Base-by-base conservation (phyloP, 1,140 invertebrate genomes). In the Pteromalus puparum region DNA sequence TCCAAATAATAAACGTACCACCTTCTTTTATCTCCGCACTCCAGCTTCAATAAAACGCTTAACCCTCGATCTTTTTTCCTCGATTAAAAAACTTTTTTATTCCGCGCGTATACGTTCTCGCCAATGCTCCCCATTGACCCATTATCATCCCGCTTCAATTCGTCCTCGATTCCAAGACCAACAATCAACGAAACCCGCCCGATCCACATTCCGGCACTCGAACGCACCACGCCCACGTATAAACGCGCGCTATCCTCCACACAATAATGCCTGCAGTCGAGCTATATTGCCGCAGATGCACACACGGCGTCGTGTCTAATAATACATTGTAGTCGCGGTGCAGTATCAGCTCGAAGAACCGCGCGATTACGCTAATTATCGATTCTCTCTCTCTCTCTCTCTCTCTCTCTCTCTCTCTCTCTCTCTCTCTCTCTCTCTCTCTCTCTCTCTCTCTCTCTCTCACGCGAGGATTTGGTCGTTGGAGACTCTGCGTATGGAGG, bases 281-380 rank as follows among this genome's bases (percentile, higher is more conserved):
- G 53, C 53, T 61, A 15, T 15, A 21, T 61, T 61, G 53, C 21
- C 3, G 53, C 21, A 21, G 53, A 34, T 53, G 48, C 18, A 53
- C 5, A 53, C 13, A 15, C 15, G 18, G 7, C 38, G 38, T 42
- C 6, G 38, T 42, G 48, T 53, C 15, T 53, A 53, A 53, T 53
- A 21, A 53, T 53, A 53, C 48, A 53, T 53, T 53, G 48, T 18
- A 18, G 13, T 53, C 48, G 38, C 9, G 48, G 48, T 4, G 48
- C 18, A 12, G 18, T 0, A 9, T 48, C 10, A 15, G 5, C n/a
- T 12, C 67, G 68, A 18, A 70, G 12, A 30, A 15, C 28, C 68
- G 68, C 24, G 10, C 26, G 68, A 70, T 70, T 79, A 18, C 34
- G 34, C 15, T 74, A 42, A 74, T 42, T 74, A 74, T 34, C 72